Percentiles rank a stretch among this genome's conserved stretches.
Conservation (phyloP, 2,113 vertebrate genomes). For the Gambusia affinis region DNA sequence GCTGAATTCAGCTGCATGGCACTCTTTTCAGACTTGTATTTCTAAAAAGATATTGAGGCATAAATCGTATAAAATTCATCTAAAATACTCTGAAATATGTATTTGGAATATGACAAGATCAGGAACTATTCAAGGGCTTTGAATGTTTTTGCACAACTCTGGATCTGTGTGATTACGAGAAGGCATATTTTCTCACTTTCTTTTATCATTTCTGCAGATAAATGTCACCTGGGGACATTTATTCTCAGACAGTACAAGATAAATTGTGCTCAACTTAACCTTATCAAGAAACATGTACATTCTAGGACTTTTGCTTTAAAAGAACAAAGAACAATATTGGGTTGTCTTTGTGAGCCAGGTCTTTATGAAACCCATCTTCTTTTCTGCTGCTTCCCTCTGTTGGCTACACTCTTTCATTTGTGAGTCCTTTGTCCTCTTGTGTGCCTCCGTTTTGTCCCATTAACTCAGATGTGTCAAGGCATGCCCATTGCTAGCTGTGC, state of each 20-base stretch:
- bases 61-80: too few relatives aligned
- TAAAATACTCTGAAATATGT: neutral
- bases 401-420: slow-evolving; percentile 52
- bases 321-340: slow-evolving; percentile 8
- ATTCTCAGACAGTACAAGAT: slow-evolving; percentile 2
- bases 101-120: neutral
- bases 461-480: slow-evolving; percentile 75
- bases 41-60: too few relatives aligned
- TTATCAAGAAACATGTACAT: neutral
- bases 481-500: slow-evolving; percentile 70
- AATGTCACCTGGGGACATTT: neutral
- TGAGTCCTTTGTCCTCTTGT: slow-evolving; percentile 68
- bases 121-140: neutral
- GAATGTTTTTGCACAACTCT: neutral
- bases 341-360: slow-evolving; percentile 12
- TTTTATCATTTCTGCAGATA: neutral
- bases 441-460: slow-evolving; percentile 71
- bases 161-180: neutral
- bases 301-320: neutral
- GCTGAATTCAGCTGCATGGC: neutral
- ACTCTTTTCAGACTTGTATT: neutral
- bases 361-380: slow-evolving; percentile 20
- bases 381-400: slow-evolving; percentile 33
- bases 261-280: slow-evolving; percentile 7
- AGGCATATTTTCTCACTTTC: neutral